Conservation (phyloP, 1,140 invertebrate genomes). For the Cyclina sinensis region DNA sequence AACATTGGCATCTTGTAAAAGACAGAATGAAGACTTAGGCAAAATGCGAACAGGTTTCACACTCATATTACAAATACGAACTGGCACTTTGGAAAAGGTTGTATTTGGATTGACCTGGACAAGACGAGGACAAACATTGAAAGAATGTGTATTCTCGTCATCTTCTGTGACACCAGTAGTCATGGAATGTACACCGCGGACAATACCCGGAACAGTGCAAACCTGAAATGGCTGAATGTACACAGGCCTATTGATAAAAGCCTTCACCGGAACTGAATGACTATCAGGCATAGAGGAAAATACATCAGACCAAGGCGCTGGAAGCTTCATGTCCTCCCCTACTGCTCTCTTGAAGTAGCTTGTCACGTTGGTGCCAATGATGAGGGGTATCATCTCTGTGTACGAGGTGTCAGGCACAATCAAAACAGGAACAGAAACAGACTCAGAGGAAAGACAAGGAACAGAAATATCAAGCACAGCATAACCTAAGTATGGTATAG, state of each 20-base stretch:
- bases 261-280: background rate
- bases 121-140: background rate
- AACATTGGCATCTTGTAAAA: constrained; percentile 16
- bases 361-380: constrained; percentile 20
- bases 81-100: background rate
- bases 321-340: background rate
- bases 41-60: background rate
- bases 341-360: background rate
- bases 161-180: background rate
- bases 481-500: constrained; percentile 8
- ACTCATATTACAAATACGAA: constrained; percentile 10
- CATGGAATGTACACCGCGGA: background rate
- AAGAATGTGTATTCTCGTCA: background rate
- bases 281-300: background rate
- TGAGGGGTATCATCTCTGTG: background rate
- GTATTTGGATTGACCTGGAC: background rate
- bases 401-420: constrained; percentile 31
- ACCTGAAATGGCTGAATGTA: background rate
- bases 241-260: background rate
- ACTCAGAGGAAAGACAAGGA: background rate
- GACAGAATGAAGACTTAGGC: constrained; percentile 25
- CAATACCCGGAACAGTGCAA: background rate
- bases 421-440: too few relatives aligned
- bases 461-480: background rate
- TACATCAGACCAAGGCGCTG: background rate